These are phyloP conservation scores for Epistrophella euchroma DNA, from an alignment of 2,888 invertebrate species.

Conservation along the genomic window DNA sequence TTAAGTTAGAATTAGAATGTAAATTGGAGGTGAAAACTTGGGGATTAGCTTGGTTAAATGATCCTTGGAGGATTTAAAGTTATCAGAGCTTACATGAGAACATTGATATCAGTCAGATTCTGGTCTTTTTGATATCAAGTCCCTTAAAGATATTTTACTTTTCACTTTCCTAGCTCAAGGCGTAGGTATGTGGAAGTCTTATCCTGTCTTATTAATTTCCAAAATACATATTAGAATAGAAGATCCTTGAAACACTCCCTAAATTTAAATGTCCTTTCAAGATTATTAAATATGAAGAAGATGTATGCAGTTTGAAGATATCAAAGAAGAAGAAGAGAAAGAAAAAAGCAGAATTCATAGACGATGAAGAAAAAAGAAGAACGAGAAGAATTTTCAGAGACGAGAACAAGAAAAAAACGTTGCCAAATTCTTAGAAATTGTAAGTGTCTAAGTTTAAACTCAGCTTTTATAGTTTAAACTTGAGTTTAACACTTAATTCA, in stretches of 20 bases:
- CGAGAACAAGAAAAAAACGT: no score
- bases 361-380: no score
- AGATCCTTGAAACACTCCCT: neutral
- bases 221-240: neutral
- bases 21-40: constrained; percentile 48
- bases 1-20: constrained; percentile 27
- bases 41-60: constrained; percentile 38
- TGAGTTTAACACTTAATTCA: no score
- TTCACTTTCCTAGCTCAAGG: neutral
- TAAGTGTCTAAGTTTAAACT: no score
- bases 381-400: no score
- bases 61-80: neutral
- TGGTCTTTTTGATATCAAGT: neutral
- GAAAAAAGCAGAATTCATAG: no score
- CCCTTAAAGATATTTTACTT: neutral
- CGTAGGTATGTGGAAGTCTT: neutral
- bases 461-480: no score
- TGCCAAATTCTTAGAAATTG: no score
- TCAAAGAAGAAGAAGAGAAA: no score
- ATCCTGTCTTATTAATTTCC: neutral
- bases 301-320: no score
- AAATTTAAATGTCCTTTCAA: neutral
- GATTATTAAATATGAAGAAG: no score
- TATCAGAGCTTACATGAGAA: neutral
- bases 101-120: neutral